Percentiles rank a stretch among this genome's conserved stretches.
These are phyloP conservation scores for Acestrorhynchus altus DNA, from an alignment of 2,797 vertebrate species.

Conservation along the genomic window DNA sequence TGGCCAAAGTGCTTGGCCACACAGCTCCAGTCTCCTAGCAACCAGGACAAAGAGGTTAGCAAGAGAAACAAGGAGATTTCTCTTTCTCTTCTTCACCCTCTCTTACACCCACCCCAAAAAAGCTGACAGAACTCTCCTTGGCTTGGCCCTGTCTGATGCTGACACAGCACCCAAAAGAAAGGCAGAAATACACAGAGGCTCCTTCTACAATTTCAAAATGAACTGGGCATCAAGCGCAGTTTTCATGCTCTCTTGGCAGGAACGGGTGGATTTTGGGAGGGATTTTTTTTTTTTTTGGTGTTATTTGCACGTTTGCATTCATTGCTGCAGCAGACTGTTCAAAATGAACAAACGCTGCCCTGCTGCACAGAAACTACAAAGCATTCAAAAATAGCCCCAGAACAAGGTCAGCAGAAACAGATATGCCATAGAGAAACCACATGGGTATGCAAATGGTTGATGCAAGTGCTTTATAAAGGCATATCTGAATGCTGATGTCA, in stretches of 20 bases:
- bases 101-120: slow-evolving; percentile 8
- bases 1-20: slow-evolving; percentile 57
- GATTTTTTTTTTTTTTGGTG: too few relatives aligned
- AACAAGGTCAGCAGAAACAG: slow-evolving; percentile 1
- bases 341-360: neutral
- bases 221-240: neutral
- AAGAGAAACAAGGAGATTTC: slow-evolving; percentile 61
- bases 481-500: neutral
- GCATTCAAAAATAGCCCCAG: neutral
- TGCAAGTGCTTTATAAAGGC: neutral
- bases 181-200: slow-evolving; percentile 53
- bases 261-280: neutral
- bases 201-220: slow-evolving; percentile 29
- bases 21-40: slow-evolving; percentile 72
- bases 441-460: neutral
- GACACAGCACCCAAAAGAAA: slow-evolving; percentile 73
- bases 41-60: slow-evolving; percentile 72
- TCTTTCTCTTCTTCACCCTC: slow-evolving; percentile 9
- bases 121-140: slow-evolving; percentile 56
- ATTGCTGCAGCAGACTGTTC: too few relatives aligned
- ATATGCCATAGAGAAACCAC: neutral
- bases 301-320: too few relatives aligned
- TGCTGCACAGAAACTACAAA: slow-evolving; percentile 20
- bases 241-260: too few relatives aligned
- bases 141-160: slow-evolving; percentile 73